These are phyloP conservation scores for Pseudanteris insignis DNA, from an alignment of 2,888 invertebrate species.

Conservation along the genomic window DNA sequence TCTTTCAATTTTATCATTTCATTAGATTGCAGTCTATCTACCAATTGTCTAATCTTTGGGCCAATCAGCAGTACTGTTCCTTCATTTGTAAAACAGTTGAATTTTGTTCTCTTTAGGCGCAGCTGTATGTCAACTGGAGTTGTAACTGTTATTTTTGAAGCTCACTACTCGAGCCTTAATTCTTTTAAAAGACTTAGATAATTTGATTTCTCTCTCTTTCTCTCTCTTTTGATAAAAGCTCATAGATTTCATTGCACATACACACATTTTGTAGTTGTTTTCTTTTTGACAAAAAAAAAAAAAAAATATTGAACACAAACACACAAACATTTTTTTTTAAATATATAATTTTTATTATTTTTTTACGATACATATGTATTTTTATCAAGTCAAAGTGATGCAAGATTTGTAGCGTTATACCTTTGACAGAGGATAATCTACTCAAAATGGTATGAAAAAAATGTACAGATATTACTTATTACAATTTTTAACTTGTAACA, in stretches of 20 bases:
- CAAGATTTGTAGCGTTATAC: slow-evolving; percentile 19
- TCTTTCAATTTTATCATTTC: slow-evolving; percentile 42
- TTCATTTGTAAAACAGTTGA: slow-evolving; percentile 53
- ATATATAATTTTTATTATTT: neutral
- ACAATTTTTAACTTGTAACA: slow-evolving; percentile 16
- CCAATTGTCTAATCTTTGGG: slow-evolving; percentile 62
- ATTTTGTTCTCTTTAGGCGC: slow-evolving; percentile 64
- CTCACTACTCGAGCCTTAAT: slow-evolving; percentile 48
- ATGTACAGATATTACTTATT: slow-evolving; percentile 12
- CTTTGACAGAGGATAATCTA: slow-evolving; percentile 36
- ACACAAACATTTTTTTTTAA: slow-evolving; percentile 1
- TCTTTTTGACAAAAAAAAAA: no score
- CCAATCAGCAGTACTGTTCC: slow-evolving; percentile 61
- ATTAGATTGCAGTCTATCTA: slow-evolving; percentile 60
- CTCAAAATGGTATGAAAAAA: slow-evolving; percentile 39
- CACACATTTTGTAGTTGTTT: no score
- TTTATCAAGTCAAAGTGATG: slow-evolving; percentile 16
- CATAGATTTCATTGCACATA: no score
- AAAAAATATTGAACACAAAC: neutral
- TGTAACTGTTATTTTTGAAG: slow-evolving; percentile 52
- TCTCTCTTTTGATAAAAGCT: slow-evolving; percentile 2
- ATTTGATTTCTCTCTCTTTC: slow-evolving; percentile 32
- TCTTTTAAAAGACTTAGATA: slow-evolving; percentile 43
- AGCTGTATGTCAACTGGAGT: slow-evolving; percentile 64
- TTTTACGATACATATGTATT: slow-evolving; percentile 15